A percentile compares a stretch with the other conserved stretches of the same genome.
Evolutionary conservation across 2,797 vertebrate genomes (phyloP).

Genomic region (Rhabdomys pumilio): DNA sequence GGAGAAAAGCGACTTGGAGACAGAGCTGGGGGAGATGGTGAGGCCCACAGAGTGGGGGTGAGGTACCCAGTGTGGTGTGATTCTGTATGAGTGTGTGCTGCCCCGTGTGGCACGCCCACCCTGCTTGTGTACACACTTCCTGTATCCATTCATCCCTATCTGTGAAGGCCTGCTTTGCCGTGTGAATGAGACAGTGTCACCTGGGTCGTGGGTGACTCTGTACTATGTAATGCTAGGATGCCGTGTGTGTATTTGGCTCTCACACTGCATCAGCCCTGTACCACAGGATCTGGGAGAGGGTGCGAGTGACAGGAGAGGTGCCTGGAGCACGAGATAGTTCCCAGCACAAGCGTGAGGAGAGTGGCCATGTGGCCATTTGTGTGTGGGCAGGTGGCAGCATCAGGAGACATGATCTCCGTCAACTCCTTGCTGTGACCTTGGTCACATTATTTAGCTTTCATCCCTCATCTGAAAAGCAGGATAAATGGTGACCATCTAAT

Average conservation of each 20-base stretch:
- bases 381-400: neutral
- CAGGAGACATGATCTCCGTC: neutral
- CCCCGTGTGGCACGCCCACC: neutral
- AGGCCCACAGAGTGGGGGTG: conserved; percentile 75
- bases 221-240: neutral
- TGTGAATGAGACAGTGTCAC: neutral
- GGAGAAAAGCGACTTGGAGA: conserved; percentile 97
- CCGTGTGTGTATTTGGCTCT: neutral
- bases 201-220: neutral
- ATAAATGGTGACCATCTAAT: neutral
- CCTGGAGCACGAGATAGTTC: neutral
- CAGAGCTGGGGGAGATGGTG: conserved; percentile 98
- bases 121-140: neutral
- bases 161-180: neutral
- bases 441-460: neutral
- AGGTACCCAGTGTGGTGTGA: neutral
- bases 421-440: neutral
- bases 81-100: neutral
- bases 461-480: conserved; percentile 24
- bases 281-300: neutral
- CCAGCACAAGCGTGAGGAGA: neutral
- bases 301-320: neutral
- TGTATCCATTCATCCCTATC: neutral
- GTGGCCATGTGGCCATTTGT: neutral
- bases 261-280: neutral